Conservation (phyloP, 2,113 vertebrate species). For the Charina bottae region DNA sequence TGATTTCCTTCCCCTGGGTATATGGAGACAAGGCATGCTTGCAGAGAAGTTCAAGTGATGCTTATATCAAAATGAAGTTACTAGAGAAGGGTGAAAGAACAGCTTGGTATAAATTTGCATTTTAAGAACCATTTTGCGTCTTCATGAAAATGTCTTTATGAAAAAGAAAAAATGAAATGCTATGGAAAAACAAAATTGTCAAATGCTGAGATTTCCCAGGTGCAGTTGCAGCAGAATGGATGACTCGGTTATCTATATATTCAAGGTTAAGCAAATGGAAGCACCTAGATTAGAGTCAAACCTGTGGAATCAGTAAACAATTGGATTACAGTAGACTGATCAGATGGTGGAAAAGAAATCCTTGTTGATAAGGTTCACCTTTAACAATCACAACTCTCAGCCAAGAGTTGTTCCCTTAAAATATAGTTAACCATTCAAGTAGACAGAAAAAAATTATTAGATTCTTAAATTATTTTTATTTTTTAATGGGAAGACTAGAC, state of each 20-base stretch:
- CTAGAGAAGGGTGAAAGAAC: background rate
- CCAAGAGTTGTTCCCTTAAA: background rate
- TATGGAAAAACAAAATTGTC: background rate
- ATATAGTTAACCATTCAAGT: background rate
- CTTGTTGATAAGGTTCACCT: no score
- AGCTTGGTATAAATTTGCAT: background rate
- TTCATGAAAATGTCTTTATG: background rate
- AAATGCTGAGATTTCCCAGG: background rate
- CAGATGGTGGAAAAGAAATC: no score
- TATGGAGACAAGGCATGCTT: conserved; percentile 23
- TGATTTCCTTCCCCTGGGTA: conserved; percentile 56
- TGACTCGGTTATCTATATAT: background rate
- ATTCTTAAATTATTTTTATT: background rate
- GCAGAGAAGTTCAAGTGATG: background rate
- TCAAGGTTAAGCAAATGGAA: background rate
- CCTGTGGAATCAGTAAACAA: background rate
- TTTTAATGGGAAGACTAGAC: background rate
- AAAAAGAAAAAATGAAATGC: background rate
- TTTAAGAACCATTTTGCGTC: background rate
- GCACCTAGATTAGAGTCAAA: background rate
- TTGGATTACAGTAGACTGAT: no score
- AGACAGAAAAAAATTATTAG: background rate
- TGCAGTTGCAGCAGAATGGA: background rate
- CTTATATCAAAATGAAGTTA: conserved; percentile 2
- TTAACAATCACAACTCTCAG: background rate